Percentiles rank a stretch among this genome's conserved stretches.
These are phyloP conservation scores for Tridacna crocea DNA, from an alignment of 2,888 invertebrate genomes.

Conservation along the genomic window DNA sequence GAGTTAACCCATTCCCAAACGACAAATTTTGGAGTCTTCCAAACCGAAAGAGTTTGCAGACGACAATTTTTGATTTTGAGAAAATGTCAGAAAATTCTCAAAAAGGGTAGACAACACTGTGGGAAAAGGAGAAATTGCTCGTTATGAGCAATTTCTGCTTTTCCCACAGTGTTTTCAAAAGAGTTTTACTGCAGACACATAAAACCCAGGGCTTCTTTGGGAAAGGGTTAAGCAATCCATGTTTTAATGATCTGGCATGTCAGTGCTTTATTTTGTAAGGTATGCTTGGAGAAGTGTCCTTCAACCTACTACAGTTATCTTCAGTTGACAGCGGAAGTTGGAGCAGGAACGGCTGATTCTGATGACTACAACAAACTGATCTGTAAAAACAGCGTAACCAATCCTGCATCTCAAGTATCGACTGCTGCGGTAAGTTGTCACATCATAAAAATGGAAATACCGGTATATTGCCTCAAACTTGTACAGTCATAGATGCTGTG, in stretches of 20 bases:
- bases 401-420: background rate
- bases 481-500: too few species aligned
- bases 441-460: too few species aligned
- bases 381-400: conserved; percentile 85
- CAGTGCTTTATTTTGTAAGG: conserved; percentile 56
- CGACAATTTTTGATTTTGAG: too few species aligned
- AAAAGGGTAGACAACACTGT: too few species aligned
- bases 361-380: conserved; percentile 86
- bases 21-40: too few species aligned
- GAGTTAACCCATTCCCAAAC: too few species aligned
- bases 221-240: too few species aligned
- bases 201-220: too few species aligned
- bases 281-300: conserved; percentile 91
- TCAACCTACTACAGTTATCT: conserved; percentile 73
- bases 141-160: background rate
- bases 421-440: conserved; percentile 2
- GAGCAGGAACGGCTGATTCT: conserved; percentile 25
- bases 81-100: too few species aligned
- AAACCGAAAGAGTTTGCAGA: too few species aligned
- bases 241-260: too few species aligned
- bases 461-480: too few species aligned
- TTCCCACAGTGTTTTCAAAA: background rate
- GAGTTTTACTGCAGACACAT: background rate
- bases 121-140: background rate
- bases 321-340: conserved; percentile 65